Conservation (phyloP, 2,113 vertebrate species). For the Macrotis lagotis region DNA sequence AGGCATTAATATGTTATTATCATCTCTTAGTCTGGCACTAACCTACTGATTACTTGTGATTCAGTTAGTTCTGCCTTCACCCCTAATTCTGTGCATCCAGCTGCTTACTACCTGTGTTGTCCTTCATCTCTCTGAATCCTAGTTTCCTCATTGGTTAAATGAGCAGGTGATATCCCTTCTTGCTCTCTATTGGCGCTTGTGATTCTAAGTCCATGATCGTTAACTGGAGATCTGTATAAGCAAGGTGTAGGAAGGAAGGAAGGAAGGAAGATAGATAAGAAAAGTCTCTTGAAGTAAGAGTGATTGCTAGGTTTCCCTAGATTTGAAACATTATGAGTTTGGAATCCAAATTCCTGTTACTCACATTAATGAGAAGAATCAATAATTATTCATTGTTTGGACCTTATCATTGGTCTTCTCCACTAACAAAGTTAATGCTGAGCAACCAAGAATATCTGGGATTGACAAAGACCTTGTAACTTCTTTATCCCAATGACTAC, state of each 20-base stretch:
- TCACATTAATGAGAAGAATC: neutral
- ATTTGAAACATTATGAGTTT: slow-evolving; percentile 19
- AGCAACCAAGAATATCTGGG: slow-evolving; percentile 27
- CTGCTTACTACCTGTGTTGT: neutral
- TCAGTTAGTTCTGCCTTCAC: neutral
- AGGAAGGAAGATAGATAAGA: neutral
- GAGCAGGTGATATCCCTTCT: neutral
- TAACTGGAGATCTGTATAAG: neutral
- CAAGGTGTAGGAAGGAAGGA: neutral
- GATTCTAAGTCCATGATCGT: neutral
- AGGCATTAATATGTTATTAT: neutral
- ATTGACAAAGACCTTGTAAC: slow-evolving; percentile 19
- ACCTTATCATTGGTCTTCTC: slow-evolving; percentile 4
- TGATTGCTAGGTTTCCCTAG: neutral
- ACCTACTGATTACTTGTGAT: neutral
- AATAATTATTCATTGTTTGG: slow-evolving; percentile 21
- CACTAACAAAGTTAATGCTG: neutral
- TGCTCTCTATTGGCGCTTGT: neutral
- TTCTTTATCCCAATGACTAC: slow-evolving; percentile 40
- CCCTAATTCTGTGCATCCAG: neutral
- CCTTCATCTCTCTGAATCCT: neutral
- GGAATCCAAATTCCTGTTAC: slow-evolving; percentile 18
- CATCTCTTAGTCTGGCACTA: neutral
- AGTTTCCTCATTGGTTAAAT: neutral
- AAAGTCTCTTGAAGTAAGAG: no score